These are phyloP conservation scores for Dromius quadrimaculatus DNA, from an alignment of 2,888 invertebrate genomes.

Conservation along the genomic window DNA sequence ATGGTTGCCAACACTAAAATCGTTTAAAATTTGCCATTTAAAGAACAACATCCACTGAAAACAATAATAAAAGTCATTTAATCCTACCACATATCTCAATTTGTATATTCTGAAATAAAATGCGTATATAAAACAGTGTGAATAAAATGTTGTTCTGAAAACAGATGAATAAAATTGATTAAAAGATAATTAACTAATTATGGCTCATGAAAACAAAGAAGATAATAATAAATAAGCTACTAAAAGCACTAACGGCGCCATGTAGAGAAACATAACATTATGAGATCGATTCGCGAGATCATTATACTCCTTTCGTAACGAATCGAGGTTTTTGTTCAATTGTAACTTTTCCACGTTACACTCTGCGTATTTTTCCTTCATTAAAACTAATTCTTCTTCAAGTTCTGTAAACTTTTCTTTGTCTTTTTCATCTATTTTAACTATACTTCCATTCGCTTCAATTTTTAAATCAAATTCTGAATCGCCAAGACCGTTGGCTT, in stretches of 20 bases:
- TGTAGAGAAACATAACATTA: slow-evolving; percentile 71
- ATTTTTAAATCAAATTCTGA: slow-evolving; percentile 5
- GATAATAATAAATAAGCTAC: slow-evolving; percentile 73
- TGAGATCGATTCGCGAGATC: slow-evolving; percentile 71
- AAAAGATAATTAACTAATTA: slow-evolving; percentile 51
- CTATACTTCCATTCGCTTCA: slow-evolving; percentile 17
- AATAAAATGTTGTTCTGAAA: slow-evolving; percentile 22
- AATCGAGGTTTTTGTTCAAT: slow-evolving; percentile 72
- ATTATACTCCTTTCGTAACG: slow-evolving; percentile 72
- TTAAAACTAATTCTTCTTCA: slow-evolving; percentile 79
- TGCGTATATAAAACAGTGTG: slow-evolving; percentile 14
- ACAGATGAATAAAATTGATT: slow-evolving; percentile 9
- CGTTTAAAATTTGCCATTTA: slow-evolving; percentile 21
- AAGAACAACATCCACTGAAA: slow-evolving; percentile 18
- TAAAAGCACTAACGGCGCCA: slow-evolving; percentile 72
- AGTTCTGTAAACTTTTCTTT: slow-evolving; percentile 72
- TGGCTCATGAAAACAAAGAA: slow-evolving; percentile 74
- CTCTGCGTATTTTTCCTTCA: slow-evolving; percentile 80
- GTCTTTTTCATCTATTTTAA: slow-evolving; percentile 17
- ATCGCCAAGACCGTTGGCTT: slow-evolving; percentile 7
- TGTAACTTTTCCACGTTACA: slow-evolving; percentile 74
- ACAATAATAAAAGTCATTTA: slow-evolving; percentile 1
- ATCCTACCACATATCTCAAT: too few relatives aligned
- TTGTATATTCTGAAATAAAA: not conserved
- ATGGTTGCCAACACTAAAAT: too few relatives aligned